These are phyloP conservation scores for Cossypha caffra DNA, from an alignment of 2,797 vertebrate genomes.

Conservation along the genomic window DNA sequence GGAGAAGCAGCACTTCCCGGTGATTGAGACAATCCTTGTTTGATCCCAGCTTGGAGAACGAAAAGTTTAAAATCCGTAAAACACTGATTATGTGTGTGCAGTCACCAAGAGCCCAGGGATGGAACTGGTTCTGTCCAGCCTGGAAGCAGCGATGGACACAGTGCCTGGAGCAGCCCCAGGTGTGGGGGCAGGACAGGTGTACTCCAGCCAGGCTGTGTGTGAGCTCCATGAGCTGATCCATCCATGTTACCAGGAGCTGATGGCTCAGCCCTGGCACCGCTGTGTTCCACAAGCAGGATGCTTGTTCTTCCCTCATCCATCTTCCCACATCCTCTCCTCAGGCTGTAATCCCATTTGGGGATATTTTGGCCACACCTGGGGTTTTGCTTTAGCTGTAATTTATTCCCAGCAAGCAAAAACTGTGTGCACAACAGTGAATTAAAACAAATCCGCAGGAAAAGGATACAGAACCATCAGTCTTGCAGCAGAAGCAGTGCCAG, in stretches of 20 bases:
- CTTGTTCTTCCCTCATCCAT: neutral
- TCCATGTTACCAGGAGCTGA: fast-evolving
- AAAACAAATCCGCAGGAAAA: neutral
- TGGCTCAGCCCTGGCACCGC: fast-evolving
- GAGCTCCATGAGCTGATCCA: neutral
- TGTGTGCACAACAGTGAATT: fast-evolving
- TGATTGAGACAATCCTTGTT: neutral
- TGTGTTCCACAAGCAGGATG: fast-evolving
- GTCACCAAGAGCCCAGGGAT: neutral
- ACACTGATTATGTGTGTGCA: neutral
- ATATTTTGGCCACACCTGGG: neutral
- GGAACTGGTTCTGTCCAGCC: neutral
- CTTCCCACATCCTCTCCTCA: neutral
- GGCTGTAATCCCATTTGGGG: neutral
- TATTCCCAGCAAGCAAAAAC: neutral
- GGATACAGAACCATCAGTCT: neutral
- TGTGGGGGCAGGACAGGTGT: neutral
- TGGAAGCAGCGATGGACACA: fast-evolving
- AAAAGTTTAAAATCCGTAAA: neutral
- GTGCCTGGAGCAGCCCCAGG: neutral
- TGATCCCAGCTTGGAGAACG: neutral
- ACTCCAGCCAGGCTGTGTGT: neutral
- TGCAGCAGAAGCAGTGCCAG: neutral
- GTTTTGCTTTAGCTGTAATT: neutral
- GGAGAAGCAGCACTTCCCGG: neutral